Base-by-base conservation (phyloP, 1,140 invertebrate genomes). In the Dendroctonus valens region DNA sequence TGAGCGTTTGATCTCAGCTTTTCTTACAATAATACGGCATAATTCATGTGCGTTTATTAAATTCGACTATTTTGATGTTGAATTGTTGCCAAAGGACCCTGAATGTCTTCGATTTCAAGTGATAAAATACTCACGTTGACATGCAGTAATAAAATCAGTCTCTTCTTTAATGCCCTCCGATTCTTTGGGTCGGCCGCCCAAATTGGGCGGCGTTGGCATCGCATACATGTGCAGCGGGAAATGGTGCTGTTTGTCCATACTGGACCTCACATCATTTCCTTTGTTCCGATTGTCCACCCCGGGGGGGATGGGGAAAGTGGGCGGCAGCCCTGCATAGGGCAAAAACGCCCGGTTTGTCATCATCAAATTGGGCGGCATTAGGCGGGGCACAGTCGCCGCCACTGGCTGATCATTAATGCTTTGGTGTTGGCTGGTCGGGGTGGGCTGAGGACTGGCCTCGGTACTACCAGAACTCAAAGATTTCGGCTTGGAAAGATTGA, bases 401-500 rank as follows among this genome's bases (percentile, higher is more conserved):
- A 83, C 74, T n/a, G 83, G 83, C 66, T 85, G 84, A 51, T 84
- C 83, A 59, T 81, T 78, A 14, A 68, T 49, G 51, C 55, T 64
- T 73, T 74, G 52, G 51, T 64, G 65, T 73, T 73, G 51, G n/a
- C 69, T 69, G 40, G 58, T 71, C 12, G 72, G 63, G 8, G 70
- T 67, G n/a, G 70, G 68, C 40, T 72, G 71, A 14, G 74, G 66
- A 74, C 66, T 80, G 38, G 59, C 39, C 78, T 63, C 64, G 76
- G 72, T 76, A 61, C 69, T 79, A 68, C 50, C 78, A 52, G 67
- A 78, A 59, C 75, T 76, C 6, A 77, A 77, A 11, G 82, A 84
- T 74, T 94, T 91, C 38, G 93, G 93, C 80, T 96, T 96, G 68
- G 87, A 91, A 6, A 96, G 85, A 79, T 96, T 96, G 0, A 96